Evolutionary conservation across 2,888 invertebrate species (phyloP).

Genomic region (Zeuzera pyrina): DNA sequence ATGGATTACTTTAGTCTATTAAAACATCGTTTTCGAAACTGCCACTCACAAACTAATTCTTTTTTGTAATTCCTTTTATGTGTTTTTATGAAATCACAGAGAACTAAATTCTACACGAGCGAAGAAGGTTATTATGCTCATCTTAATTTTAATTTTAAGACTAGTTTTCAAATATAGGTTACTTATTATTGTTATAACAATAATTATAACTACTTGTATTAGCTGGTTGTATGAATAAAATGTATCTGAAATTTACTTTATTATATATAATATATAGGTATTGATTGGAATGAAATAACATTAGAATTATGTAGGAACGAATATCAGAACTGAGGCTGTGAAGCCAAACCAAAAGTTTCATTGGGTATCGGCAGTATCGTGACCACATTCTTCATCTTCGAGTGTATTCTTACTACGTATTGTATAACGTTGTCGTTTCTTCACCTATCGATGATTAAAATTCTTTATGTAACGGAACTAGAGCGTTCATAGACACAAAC

Average conservation of each 20-base stretch:
- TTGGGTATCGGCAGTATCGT: conserved; percentile 26
- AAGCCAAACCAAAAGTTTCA: conserved; percentile 55
- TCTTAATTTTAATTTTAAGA: background rate
- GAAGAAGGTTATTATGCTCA: too few relatives aligned
- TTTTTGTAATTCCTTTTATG: conserved; percentile 13
- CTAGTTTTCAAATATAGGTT: background rate
- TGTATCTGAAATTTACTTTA: conserved; percentile 13
- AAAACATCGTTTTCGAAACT: conserved; percentile 23
- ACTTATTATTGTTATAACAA: background rate
- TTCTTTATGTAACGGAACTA: too few relatives aligned
- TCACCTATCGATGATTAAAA: too few relatives aligned
- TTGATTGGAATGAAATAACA: conserved; percentile 30
- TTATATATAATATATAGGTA: conserved; percentile 22
- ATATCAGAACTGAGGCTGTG: conserved; percentile 50
- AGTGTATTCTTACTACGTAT: too few relatives aligned
- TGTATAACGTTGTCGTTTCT: too few relatives aligned
- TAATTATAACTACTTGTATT: background rate
- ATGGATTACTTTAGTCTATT: conserved; percentile 31
- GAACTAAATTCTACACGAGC: too few relatives aligned
- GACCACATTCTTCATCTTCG: too few relatives aligned
- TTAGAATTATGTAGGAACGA: conserved; percentile 46
- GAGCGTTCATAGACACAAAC: too few relatives aligned
- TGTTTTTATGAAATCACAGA: background rate
- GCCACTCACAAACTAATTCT: conserved; percentile 37
- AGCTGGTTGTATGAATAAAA: conserved; percentile 7